A percentile compares a stretch with the other conserved stretches of the same genome.
These are phyloP conservation scores for Charaxes varanes DNA, from an alignment of 1,140 invertebrate species.

Conservation along the genomic window DNA sequence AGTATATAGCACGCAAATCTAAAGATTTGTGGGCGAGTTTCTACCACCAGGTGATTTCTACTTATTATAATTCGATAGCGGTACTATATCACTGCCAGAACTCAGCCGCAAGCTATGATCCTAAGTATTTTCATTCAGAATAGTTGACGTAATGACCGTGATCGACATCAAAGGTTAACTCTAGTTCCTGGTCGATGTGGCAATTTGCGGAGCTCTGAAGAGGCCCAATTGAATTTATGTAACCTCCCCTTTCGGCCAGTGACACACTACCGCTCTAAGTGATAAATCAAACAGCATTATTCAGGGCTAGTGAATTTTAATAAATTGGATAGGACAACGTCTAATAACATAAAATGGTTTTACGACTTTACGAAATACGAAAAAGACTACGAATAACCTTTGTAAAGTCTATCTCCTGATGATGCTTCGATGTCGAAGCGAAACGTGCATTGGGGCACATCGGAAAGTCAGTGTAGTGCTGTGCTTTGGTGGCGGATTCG, in stretches of 20 bases:
- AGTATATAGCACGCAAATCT: too few relatives aligned
- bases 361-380: too few relatives aligned
- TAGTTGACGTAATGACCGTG: constrained; percentile 35
- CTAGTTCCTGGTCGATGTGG: constrained; percentile 37
- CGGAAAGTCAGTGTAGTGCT: too few relatives aligned
- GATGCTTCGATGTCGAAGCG: too few relatives aligned
- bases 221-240: constrained; percentile 59
- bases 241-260: constrained; percentile 37
- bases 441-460: too few relatives aligned
- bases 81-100: too few relatives aligned
- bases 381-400: too few relatives aligned
- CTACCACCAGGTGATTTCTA: too few relatives aligned
- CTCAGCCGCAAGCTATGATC: constrained; percentile 8
- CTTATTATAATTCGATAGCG: too few relatives aligned
- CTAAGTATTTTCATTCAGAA: constrained; percentile 30
- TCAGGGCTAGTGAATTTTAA: background rate
- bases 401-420: too few relatives aligned
- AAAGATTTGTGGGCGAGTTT: too few relatives aligned
- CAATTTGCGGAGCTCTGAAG: constrained; percentile 53
- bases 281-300: constrained; percentile 2
- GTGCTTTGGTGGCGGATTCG: too few relatives aligned
- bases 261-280: constrained; percentile 19
- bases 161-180: constrained; percentile 51
- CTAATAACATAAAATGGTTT: background rate
- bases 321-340: background rate